These are phyloP conservation scores for Atethmia centrago DNA, from an alignment of 2,888 invertebrate species.

Conservation along the genomic window DNA sequence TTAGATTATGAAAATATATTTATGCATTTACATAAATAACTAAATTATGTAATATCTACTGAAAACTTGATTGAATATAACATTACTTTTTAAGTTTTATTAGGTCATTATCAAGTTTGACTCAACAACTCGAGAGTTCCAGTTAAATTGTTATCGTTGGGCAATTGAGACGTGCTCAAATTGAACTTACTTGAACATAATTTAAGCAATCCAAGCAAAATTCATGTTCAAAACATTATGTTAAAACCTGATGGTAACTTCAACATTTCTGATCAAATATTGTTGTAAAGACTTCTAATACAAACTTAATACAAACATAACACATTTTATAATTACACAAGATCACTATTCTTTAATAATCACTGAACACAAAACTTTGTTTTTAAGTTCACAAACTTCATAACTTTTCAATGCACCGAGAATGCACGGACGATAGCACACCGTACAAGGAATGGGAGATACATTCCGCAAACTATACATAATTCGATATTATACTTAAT, in stretches of 20 bases:
- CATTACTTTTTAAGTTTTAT: constrained; percentile 3
- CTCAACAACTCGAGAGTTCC: neutral
- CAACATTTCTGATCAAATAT: neutral
- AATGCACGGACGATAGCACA: neutral
- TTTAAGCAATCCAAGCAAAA: constrained; percentile 18
- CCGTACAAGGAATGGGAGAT: constrained; percentile 14
- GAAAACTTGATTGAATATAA: constrained; percentile 1
- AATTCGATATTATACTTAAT: constrained; percentile 44
- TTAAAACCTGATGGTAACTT: neutral
- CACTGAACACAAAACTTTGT: constrained; percentile 45
- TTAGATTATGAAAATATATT: neutral
- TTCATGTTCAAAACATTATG: neutral
- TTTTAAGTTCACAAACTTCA: constrained; percentile 44
- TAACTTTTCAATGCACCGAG: constrained; percentile 30
- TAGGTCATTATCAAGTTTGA: constrained; percentile 6
- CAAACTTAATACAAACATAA: constrained; percentile 24
- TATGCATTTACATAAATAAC: neutral
- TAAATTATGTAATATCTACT: constrained; percentile 28
- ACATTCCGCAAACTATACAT: constrained; percentile 41
- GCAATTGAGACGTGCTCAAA: constrained; percentile 11
- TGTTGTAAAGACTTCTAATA: neutral
- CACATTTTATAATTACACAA: constrained; percentile 31
- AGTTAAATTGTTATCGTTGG: neutral
- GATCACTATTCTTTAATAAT: constrained; percentile 34
- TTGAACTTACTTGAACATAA: constrained; percentile 14